phyloP scores from a whole-genome alignment of 2,113 vertebrate species.

The Rhinopomastus cyanomelas region DNA sequence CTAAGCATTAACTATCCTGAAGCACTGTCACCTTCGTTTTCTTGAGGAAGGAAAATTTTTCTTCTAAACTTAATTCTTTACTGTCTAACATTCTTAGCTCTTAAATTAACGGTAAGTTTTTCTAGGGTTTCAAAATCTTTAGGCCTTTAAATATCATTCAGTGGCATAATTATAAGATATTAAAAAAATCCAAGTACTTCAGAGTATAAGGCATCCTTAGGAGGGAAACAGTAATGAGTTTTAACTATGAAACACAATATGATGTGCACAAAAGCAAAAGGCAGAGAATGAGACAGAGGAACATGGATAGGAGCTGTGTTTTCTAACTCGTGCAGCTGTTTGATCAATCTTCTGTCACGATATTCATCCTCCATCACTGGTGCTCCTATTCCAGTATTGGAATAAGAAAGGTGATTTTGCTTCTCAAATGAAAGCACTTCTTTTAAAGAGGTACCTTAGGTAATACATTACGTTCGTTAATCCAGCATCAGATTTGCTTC shows the following conservation, averaged over 20 bases:
- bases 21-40: not conserved
- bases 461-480: not conserved
- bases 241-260: not conserved
- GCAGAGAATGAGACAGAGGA: not conserved
- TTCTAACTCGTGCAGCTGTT: not conserved
- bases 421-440: not conserved
- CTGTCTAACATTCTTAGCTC: not conserved
- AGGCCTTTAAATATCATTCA: not conserved
- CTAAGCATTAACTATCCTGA: not conserved
- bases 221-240: not conserved
- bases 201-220: not conserved
- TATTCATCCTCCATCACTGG: not conserved
- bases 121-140: not conserved
- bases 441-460: not conserved
- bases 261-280: not conserved
- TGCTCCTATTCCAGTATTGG: not conserved
- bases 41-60: not conserved
- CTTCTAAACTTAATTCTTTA: not conserved
- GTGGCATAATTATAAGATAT: not conserved
- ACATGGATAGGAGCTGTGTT: accelerated
- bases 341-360: not conserved
- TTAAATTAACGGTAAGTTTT: not conserved
- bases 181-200: not conserved
- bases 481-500: not conserved
- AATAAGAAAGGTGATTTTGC: not conserved